Evolutionary conservation across 2,113 vertebrate species (phyloP), one percentile per base, ranked within the genome.

Genomic region (Anser brachyrhynchus): DNA sequence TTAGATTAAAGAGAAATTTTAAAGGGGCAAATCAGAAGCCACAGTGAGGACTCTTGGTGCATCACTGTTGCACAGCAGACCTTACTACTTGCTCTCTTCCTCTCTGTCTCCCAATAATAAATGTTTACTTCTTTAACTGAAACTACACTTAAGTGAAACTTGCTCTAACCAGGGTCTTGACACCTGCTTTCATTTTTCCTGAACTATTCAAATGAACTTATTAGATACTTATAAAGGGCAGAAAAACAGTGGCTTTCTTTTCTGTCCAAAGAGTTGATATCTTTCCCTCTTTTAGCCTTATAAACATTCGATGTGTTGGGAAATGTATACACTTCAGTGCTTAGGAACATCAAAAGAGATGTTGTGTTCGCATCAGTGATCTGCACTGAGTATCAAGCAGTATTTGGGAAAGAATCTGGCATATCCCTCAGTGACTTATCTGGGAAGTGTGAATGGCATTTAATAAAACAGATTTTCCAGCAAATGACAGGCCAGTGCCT

Each of bases 401-500:
- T 75, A 55, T 90, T 95, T 92, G 90, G 76, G 92, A 85, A 87
- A 49, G 92, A 96, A 90, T 79, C 93, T 93, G 92, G 90, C 87
- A 69, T 91, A 90, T 95, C 90, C 95, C 94, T 96, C 71, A 59
- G 92, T 94, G 93, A 84, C 90, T 96, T 96, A 94, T 96, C 92
- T 88, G 69, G 88, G 46, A 93, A 96, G 74, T 90, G 81, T 95
- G 96, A 97, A 93, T 97, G 95, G 94, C 97, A 94, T 97, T 97
- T 97, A 97, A 95, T 97, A 97, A 96, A 97, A 96, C 92, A 97
- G 95, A 92, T 93, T 94, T 97, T 93, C 75, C 43, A 90, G 72
- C 84, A 93, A 96, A 91, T n/a, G 72, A 91, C 87, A 95, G 91
- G 86, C 88, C 84, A 73, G 95, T 93, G 96, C 92, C 96, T 96